phyloP scores from a whole-genome alignment of 2,888 invertebrate species.

The Himalopsyche tibetana region DNA sequence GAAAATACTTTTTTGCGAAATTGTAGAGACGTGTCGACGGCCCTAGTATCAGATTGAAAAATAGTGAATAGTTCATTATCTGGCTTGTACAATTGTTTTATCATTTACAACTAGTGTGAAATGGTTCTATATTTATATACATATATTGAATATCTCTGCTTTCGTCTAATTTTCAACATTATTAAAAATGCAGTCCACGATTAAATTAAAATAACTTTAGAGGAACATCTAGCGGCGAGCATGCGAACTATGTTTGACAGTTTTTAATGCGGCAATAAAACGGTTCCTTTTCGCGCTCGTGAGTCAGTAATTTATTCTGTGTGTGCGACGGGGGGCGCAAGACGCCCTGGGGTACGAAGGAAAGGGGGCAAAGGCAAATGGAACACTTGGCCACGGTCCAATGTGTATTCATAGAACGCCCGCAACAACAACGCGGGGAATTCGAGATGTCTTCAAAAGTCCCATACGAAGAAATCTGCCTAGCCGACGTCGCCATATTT shows the following conservation, averaged over 20 bases:
- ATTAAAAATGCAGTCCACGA: not conserved
- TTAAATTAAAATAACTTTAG: not conserved
- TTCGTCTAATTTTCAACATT: no score
- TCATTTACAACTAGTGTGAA: no score
- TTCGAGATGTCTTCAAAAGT: constrained; percentile 38
- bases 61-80: no score
- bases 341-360: constrained; percentile 35
- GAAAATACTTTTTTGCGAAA: no score
- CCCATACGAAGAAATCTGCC: constrained; percentile 13
- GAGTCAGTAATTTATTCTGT: constrained; percentile 40
- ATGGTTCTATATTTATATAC: no score
- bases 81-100: no score
- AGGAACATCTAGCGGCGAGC: constrained; percentile 38
- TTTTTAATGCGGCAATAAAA: constrained; percentile 42
- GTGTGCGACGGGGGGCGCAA: constrained; percentile 35
- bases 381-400: constrained; percentile 64
- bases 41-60: no score
- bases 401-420: constrained; percentile 64
- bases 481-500: not conserved
- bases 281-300: constrained; percentile 19
- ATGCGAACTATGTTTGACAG: constrained; percentile 26
- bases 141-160: no score
- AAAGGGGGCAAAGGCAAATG: constrained; percentile 60
- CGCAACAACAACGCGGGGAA: constrained; percentile 43
- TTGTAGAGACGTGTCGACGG: no score